A percentile compares a stretch with the other conserved stretches of the same genome.
phyloP scores from a whole-genome alignment of 2,888 invertebrate species.

The Dysmachus trigonus region DNA sequence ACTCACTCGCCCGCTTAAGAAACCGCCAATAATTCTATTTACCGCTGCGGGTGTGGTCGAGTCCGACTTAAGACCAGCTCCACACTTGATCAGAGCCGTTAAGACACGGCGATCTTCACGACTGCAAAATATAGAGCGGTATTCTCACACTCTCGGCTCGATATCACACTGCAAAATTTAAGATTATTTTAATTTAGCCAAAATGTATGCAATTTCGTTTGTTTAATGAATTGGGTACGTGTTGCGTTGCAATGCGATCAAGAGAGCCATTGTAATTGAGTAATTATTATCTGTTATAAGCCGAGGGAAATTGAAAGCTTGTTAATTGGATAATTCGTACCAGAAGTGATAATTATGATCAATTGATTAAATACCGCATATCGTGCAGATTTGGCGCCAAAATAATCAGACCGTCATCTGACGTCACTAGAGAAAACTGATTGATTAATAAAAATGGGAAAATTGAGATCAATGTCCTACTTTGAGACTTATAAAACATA shows the following conservation, averaged over 20 bases:
- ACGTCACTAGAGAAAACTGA: neutral
- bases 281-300: neutral
- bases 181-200: neutral
- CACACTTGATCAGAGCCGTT: neutral
- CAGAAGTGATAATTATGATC: neutral
- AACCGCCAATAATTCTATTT: constrained; percentile 5
- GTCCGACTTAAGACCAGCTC: neutral
- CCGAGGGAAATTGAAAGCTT: neutral
- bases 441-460: neutral
- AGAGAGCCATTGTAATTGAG: neutral
- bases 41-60: neutral
- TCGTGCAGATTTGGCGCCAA: neutral
- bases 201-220: neutral
- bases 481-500: neutral
- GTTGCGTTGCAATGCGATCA: neutral
- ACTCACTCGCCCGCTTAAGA: neutral
- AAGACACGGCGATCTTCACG: neutral
- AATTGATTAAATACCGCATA: neutral
- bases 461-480: constrained; percentile 18
- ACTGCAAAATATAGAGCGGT: neutral
- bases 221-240: neutral
- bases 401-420: neutral
- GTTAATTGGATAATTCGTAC: neutral
- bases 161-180: neutral
- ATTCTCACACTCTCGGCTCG: neutral